Conservation (phyloP, 2,888 invertebrate species). For the Drosophila imparisetae region DNA sequence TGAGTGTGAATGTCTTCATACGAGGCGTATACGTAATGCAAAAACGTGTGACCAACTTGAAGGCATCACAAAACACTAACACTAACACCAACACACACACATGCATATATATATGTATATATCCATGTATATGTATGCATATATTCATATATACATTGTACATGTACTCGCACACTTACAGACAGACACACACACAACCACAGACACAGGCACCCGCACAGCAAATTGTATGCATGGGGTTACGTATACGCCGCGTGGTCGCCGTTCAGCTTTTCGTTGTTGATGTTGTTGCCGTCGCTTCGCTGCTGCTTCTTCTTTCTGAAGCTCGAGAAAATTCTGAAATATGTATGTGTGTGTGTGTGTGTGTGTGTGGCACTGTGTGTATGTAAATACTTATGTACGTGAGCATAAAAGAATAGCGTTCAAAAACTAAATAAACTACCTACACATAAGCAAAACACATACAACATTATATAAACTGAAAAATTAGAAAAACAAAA, state of each 20-base stretch:
- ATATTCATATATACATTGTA: not conserved
- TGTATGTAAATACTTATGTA: not conserved
- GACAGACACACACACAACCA: slow-evolving; percentile 1
- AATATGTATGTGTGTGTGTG: slow-evolving; percentile 3
- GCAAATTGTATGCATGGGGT: slow-evolving; percentile 43
- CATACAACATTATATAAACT: slow-evolving; percentile 9
- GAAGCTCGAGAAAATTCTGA: slow-evolving; percentile 58
- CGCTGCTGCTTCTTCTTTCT: slow-evolving; percentile 8
- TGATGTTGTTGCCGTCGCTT: slow-evolving; percentile 11
- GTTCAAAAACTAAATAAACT: slow-evolving; percentile 2
- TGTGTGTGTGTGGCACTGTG: not conserved
- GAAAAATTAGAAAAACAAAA: slow-evolving; percentile 7
- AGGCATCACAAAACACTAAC: slow-evolving; percentile 41
- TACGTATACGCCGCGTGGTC: slow-evolving; percentile 80
- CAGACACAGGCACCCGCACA: slow-evolving; percentile 5
- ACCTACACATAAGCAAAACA: not conserved
- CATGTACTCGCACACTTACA: not conserved
- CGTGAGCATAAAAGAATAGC: slow-evolving; percentile 8
- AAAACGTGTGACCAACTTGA: slow-evolving; percentile 49
- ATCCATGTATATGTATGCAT: not conserved
- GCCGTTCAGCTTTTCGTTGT: slow-evolving; percentile 52
- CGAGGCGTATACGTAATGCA: slow-evolving; percentile 65
- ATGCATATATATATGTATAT: not conserved
- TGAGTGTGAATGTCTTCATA: slow-evolving; percentile 8
- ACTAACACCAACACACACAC: slow-evolving; percentile 1